Evolutionary conservation across 2,888 invertebrate species (phyloP).

Genomic region (Scotopteryx bipunctaria): DNA sequence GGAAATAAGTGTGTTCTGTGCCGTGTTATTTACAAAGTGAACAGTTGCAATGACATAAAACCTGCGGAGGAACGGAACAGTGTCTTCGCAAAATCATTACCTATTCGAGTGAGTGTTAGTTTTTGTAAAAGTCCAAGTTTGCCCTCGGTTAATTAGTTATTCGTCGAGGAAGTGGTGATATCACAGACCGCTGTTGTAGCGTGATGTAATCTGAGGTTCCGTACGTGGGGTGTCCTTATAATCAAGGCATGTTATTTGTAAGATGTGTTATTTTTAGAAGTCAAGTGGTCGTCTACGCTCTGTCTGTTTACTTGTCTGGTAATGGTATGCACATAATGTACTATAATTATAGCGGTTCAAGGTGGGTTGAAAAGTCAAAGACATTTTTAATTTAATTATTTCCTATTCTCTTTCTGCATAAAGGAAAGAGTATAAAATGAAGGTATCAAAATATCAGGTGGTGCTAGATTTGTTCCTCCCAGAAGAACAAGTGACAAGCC

Average conservation of each 20-base stretch:
- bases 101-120: slow-evolving; percentile 43
- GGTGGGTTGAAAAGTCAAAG: slow-evolving; percentile 28
- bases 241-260: slow-evolving; percentile 26
- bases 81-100: slow-evolving; percentile 35
- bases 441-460: not conserved
- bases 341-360: slow-evolving; percentile 29
- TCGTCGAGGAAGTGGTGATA: slow-evolving; percentile 68
- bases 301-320: slow-evolving; percentile 61
- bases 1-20: slow-evolving; percentile 38
- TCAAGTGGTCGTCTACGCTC: slow-evolving; percentile 45
- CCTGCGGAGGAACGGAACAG: slow-evolving; percentile 32
- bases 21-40: slow-evolving; percentile 30
- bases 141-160: slow-evolving; percentile 53
- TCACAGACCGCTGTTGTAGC: slow-evolving; percentile 61
- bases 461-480: no score
- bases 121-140: slow-evolving; percentile 31
- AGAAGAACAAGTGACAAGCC: no score
- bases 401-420: not conserved
- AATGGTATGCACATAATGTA: slow-evolving; percentile 21
- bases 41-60: slow-evolving; percentile 37
- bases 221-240: slow-evolving; percentile 22
- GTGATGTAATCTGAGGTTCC: slow-evolving; percentile 36
- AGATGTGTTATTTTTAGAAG: slow-evolving; percentile 70
- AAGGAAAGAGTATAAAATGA: not conserved
- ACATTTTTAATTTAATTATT: slow-evolving; percentile 17